phyloP scores from a whole-genome alignment of 2,888 invertebrate genomes.

The Polymixis flavicincta region DNA sequence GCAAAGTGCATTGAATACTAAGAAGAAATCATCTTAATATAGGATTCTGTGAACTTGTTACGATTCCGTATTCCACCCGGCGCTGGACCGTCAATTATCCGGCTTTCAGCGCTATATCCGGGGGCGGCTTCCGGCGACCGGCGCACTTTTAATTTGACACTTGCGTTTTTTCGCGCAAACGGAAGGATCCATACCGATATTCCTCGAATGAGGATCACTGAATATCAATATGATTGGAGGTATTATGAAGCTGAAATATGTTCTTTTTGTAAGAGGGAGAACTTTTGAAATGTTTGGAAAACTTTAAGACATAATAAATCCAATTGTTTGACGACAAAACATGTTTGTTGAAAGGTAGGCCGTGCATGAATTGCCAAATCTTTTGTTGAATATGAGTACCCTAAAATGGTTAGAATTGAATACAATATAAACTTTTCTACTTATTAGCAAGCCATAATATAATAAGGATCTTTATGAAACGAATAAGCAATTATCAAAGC shows the following conservation, averaged over 20 bases:
- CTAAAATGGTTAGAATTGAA: not conserved
- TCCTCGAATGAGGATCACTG: constrained; percentile 55
- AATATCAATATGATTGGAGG: constrained; percentile 42
- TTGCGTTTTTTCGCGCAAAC: constrained; percentile 73
- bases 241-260: constrained; percentile 6
- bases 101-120: constrained; percentile 73
- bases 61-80: constrained; percentile 38
- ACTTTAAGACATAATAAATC: not conserved
- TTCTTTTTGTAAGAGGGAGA: not conserved
- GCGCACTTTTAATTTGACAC: constrained; percentile 79
- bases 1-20: constrained; percentile 42
- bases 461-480: not conserved
- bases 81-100: constrained; percentile 60
- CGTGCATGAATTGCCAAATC: not conserved
- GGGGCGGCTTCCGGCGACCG: constrained; percentile 73
- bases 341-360: not conserved
- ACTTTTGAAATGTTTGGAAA: not conserved
- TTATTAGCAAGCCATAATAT: not conserved
- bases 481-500: not conserved
- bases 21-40: constrained; percentile 54
- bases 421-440: not conserved
- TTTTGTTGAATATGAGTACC: not conserved
- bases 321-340: not conserved
- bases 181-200: constrained; percentile 84
- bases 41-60: constrained; percentile 58